phyloP scores from a whole-genome alignment of 92 coral and sea anemone species.

The Micromussa lordhowensis region DNA sequence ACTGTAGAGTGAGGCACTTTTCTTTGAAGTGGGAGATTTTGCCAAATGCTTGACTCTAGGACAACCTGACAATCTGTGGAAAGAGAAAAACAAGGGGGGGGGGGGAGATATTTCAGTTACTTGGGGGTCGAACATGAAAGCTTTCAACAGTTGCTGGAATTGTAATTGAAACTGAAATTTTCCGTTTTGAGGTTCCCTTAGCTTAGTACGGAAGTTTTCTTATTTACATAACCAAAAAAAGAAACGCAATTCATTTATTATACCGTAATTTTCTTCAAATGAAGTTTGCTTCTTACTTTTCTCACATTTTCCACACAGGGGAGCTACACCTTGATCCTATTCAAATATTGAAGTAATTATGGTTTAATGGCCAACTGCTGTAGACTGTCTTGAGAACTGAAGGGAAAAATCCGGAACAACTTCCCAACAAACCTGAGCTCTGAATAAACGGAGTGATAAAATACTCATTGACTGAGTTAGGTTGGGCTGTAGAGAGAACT shows the following conservation, averaged over 20 bases:
- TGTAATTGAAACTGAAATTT: not conserved
- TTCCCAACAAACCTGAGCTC: too few species aligned
- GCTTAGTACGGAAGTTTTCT: too few species aligned
- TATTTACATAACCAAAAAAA: too few species aligned
- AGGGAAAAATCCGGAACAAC: too few species aligned
- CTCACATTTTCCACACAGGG: not conserved
- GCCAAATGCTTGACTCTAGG: slow-evolving; percentile 62
- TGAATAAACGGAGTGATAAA: too few species aligned
- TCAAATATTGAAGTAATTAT: not conserved
- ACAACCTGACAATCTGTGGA: slow-evolving; percentile 50
- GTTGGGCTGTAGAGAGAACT: too few species aligned
- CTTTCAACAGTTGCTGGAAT: not conserved
- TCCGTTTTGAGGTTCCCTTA: too few species aligned
- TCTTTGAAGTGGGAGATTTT: slow-evolving; percentile 53
- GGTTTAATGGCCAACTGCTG: slow-evolving; percentile 10
- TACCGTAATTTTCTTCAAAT: not conserved
- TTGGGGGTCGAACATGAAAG: not conserved
- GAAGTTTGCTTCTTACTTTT: too few species aligned
- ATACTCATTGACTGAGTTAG: too few species aligned
- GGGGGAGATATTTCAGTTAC: not conserved
- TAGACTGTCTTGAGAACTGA: not conserved
- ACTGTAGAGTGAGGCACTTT: slow-evolving; percentile 37
- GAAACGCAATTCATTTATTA: too few species aligned
- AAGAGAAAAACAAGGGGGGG: not conserved
- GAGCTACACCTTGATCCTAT: not conserved